These are phyloP conservation scores for Abrostola triplasia DNA, from an alignment of 2,888 invertebrate genomes.

Conservation along the genomic window DNA sequence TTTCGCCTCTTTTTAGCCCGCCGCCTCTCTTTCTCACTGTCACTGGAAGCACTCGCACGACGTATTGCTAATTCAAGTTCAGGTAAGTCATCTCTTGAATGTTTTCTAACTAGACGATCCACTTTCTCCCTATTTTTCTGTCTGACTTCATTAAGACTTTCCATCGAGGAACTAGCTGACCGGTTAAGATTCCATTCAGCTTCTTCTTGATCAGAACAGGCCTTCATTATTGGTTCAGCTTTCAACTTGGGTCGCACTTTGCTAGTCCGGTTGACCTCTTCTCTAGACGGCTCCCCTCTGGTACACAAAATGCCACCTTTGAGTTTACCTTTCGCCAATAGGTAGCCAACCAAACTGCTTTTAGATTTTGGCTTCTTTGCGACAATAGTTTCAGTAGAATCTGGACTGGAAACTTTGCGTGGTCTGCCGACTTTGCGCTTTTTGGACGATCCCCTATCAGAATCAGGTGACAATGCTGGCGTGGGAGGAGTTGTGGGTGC, in stretches of 20 bases:
- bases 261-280: conserved; percentile 81
- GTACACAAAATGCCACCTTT: conserved; percentile 86
- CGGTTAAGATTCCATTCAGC: conserved; percentile 81
- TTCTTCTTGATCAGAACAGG: conserved; percentile 88
- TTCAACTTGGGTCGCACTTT: conserved; percentile 92
- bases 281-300: conserved; percentile 86
- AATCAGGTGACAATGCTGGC: conserved; percentile 83
- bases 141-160: conserved; percentile 84
- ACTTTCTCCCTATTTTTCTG: conserved; percentile 86
- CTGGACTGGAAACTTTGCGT: conserved; percentile 90
- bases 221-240: conserved; percentile 91
- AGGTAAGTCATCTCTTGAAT: conserved; percentile 81
- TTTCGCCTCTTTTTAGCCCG: conserved; percentile 82
- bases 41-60: conserved; percentile 81
- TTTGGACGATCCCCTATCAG: conserved; percentile 89
- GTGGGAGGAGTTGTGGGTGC: conserved; percentile 82
- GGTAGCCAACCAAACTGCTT: conserved; percentile 90
- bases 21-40: conserved; percentile 82
- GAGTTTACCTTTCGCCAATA: conserved; percentile 90
- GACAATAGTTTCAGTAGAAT: conserved; percentile 93
- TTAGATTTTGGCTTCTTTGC: conserved; percentile 94
- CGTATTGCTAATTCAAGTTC: conserved; percentile 81
- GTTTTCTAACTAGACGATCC: conserved; percentile 81
- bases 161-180: conserved; percentile 87
- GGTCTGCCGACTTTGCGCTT: conserved; percentile 95